Percentiles rank a stretch among this genome's conserved stretches.
phyloP scores from a whole-genome alignment of 2,113 vertebrate genomes.

The Chaenogobius annularis region DNA sequence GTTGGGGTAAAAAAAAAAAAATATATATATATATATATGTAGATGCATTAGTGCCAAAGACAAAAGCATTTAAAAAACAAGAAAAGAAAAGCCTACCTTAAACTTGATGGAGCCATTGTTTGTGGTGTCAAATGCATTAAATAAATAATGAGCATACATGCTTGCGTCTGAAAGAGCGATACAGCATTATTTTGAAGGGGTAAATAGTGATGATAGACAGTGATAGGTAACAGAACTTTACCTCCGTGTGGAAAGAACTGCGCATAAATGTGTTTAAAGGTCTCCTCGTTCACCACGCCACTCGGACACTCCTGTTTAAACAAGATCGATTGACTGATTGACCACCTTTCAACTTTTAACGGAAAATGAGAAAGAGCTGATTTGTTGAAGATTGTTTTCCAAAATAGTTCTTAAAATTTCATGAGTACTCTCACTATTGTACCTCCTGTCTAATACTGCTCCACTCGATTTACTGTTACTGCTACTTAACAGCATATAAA shows the following conservation, averaged over 20 bases:
- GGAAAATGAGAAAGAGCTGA: too few relatives aligned
- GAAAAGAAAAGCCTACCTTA: constrained; percentile 80
- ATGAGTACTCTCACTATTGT: too few relatives aligned
- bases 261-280: constrained; percentile 97
- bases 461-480: not conserved
- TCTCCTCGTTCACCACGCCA: constrained; percentile 96
- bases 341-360: not conserved
- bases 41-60: not conserved
- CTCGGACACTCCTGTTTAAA: constrained; percentile 90
- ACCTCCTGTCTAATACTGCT: not conserved
- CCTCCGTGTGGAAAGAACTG: constrained; percentile 99
- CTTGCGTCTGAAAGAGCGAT: constrained; percentile 86
- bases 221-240: constrained; percentile 54
- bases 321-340: not conserved
- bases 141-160: constrained; percentile 97
- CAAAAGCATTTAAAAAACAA: not conserved
- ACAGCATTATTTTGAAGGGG: not conserved
- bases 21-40: too few relatives aligned
- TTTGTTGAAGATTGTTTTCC: too few relatives aligned
- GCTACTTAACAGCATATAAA: not conserved
- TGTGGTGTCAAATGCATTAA: constrained; percentile 92
- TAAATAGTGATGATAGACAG: not conserved
- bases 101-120: constrained; percentile 97
- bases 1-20: constrained; percentile 9
- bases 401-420: too few relatives aligned